Percentiles rank a stretch among this genome's conserved stretches.
Conservation (phyloP, 2,888 invertebrate genomes). For the Pediacus dermestoides region DNA sequence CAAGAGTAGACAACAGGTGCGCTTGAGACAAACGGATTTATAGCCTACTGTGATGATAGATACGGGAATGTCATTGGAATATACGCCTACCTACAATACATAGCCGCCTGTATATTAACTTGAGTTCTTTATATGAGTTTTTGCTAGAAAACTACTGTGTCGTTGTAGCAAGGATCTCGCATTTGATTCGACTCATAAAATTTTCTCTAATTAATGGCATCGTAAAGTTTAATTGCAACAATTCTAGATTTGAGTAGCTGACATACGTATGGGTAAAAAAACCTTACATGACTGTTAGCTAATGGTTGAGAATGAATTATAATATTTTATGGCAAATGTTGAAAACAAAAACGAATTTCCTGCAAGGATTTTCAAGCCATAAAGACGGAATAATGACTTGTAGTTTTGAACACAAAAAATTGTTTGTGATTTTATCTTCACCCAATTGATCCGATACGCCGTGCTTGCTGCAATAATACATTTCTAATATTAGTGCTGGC, state of each 20-base stretch:
- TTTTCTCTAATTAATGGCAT: constrained; percentile 20
- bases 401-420: too few species aligned
- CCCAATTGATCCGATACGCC: too few species aligned
- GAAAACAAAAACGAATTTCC: too few species aligned
- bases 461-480: too few species aligned
- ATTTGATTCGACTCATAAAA: constrained; percentile 13
- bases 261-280: constrained; percentile 11
- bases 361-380: too few species aligned
- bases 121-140: constrained; percentile 16
- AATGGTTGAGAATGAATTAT: too few species aligned
- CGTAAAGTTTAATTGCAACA: constrained; percentile 20
- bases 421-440: too few species aligned
- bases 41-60: constrained; percentile 23
- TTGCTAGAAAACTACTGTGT: constrained; percentile 5
- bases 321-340: too few species aligned
- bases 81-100: constrained; percentile 21
- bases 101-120: constrained; percentile 12
- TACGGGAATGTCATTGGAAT: constrained; percentile 25
- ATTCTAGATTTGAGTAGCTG: constrained; percentile 14
- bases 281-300: too few species aligned
- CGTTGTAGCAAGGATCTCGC: constrained; percentile 6
- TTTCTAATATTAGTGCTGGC: too few species aligned
- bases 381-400: too few species aligned
- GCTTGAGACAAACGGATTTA: constrained; percentile 25
- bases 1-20: constrained; percentile 28